phyloP scores from a whole-genome alignment of 2,113 vertebrate species.

The Phyllostomus hastatus region DNA sequence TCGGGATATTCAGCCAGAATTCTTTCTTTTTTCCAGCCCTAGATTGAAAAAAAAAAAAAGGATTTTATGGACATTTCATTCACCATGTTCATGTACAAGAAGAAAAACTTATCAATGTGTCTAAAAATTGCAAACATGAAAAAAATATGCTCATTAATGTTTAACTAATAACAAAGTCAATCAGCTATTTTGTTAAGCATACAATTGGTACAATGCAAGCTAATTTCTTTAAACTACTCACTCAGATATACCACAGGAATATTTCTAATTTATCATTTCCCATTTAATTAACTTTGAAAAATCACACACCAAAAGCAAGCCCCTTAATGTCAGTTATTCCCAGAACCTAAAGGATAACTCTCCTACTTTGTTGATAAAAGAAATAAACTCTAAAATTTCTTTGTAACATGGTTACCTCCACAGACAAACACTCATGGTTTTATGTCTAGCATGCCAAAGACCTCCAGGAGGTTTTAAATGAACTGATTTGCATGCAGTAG shows the following conservation, averaged over 20 bases:
- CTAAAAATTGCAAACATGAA: slow-evolving; percentile 46
- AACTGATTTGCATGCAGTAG: slow-evolving; percentile 86
- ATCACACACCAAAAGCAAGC: slow-evolving; percentile 60
- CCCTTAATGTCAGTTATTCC: slow-evolving; percentile 72
- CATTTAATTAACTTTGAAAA: slow-evolving; percentile 68
- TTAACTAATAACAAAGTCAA: slow-evolving; percentile 63
- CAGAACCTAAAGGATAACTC: slow-evolving; percentile 49
- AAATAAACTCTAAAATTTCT: slow-evolving; percentile 72
- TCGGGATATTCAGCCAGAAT: slow-evolving; percentile 96
- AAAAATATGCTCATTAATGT: slow-evolving; percentile 51
- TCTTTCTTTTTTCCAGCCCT: slow-evolving; percentile 99
- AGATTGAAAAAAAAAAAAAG: slow-evolving; percentile 61
- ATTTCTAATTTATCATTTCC: slow-evolving; percentile 56
- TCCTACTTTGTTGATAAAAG: slow-evolving; percentile 62
- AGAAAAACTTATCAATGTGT: slow-evolving; percentile 42
- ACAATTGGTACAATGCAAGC: slow-evolving; percentile 38
- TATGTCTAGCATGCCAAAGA: slow-evolving; percentile 84
- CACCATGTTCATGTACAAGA: slow-evolving; percentile 40
- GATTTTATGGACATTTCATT: slow-evolving; percentile 68
- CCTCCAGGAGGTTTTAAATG: slow-evolving; percentile 86
- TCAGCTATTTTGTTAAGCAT: slow-evolving; percentile 67
- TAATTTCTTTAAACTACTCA: slow-evolving; percentile 35
- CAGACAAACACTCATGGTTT: slow-evolving; percentile 81
- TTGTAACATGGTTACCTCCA: slow-evolving; percentile 85
- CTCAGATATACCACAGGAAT: slow-evolving; percentile 53